These are phyloP conservation scores for Zelleria hepariella DNA, from an alignment of 2,888 invertebrate species.

Conservation along the genomic window DNA sequence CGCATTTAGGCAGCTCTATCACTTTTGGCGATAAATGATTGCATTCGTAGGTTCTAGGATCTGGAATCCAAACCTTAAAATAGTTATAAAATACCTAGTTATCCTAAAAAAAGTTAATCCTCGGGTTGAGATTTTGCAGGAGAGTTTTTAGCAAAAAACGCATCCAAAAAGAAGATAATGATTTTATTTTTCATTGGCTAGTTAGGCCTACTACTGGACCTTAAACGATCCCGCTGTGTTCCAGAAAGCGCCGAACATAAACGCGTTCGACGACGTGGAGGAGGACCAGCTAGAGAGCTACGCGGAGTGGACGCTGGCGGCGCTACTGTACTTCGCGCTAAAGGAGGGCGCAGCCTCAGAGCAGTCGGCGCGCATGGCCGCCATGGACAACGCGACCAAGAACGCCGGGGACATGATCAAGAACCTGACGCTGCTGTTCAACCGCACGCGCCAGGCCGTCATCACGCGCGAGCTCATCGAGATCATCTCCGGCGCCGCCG, in stretches of 20 bases:
- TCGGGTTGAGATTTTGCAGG: too few species aligned
- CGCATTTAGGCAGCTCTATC: too few species aligned
- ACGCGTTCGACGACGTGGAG: constrained; percentile 80
- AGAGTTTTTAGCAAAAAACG: too few species aligned
- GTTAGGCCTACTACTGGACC: too few species aligned
- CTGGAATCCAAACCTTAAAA: too few species aligned
- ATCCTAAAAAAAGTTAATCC: too few species aligned
- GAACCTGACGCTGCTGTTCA: constrained; percentile 80
- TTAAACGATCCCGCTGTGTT: too few species aligned
- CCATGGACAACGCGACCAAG: constrained; percentile 87
- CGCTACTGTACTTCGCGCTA: constrained; percentile 79
- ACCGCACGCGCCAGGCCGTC: constrained; percentile 85
- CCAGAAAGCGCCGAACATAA: constrained; percentile 73
- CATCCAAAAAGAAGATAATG: too few species aligned
- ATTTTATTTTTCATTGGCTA: too few species aligned
- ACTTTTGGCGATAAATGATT: too few species aligned
- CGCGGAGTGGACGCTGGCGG: constrained; percentile 80
- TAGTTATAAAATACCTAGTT: too few species aligned
- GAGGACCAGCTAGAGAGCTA: constrained; percentile 76
- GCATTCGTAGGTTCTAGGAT: too few species aligned
- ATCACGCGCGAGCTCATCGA: constrained; percentile 92
- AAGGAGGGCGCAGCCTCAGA: constrained; percentile 84
- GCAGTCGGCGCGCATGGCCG: constrained; percentile 85
- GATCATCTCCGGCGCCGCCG: constrained; percentile 91
- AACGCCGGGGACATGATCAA: constrained; percentile 87